Percentiles rank a stretch among this genome's conserved stretches.
These are phyloP conservation scores for Alectura lathami DNA, from an alignment of 2,113 vertebrate species.

Conservation along the genomic window DNA sequence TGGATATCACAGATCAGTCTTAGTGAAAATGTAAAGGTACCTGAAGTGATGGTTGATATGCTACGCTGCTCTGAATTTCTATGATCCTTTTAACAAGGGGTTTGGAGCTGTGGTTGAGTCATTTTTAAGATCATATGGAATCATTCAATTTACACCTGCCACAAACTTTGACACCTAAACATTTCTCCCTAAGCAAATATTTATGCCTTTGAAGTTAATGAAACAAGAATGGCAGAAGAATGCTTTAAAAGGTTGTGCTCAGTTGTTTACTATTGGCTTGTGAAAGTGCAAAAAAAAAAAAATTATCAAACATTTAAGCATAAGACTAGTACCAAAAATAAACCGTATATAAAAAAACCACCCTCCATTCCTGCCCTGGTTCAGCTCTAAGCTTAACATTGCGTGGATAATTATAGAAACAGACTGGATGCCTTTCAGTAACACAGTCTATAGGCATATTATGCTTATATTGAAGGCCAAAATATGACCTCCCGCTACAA, in stretches of 20 bases:
- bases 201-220: neutral
- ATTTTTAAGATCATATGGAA: slow-evolving; percentile 28
- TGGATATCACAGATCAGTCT: slow-evolving; percentile 10
- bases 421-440: neutral
- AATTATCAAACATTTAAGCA: neutral
- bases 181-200: neutral
- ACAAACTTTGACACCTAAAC: slow-evolving; percentile 20
- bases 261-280: neutral
- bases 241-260: neutral
- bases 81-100: neutral
- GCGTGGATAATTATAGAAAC: neutral
- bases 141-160: slow-evolving; percentile 9
- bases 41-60: neutral
- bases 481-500: neutral
- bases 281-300: neutral
- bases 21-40: neutral
- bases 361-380: neutral
- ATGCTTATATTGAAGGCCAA: neutral
- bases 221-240: neutral
- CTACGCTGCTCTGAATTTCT: neutral
- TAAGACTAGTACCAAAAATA: neutral
- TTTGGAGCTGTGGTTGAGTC: neutral
- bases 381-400: neutral
- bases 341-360: neutral
- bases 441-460: neutral